phyloP scores from a whole-genome alignment of 2,888 invertebrate genomes.

The Cheilosia urbana region DNA sequence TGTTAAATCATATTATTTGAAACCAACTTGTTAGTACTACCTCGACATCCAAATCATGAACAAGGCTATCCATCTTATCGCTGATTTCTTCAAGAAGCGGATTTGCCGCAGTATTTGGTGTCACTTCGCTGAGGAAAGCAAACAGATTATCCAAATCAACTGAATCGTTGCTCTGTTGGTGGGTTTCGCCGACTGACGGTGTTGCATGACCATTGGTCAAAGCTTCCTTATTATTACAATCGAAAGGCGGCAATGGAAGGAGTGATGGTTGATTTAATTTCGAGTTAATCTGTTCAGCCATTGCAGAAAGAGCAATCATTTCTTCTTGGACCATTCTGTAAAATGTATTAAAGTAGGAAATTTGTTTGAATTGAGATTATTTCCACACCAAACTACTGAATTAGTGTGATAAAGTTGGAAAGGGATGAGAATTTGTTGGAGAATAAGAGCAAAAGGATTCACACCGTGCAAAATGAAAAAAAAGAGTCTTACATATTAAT shows the following conservation, averaged over 20 bases:
- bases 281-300: constrained; percentile 89
- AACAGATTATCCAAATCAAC: constrained; percentile 95
- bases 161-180: constrained; percentile 86
- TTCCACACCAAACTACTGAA: neutral
- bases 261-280: constrained; percentile 82
- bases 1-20: neutral
- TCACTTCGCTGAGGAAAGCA: constrained; percentile 93
- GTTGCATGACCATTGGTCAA: constrained; percentile 77
- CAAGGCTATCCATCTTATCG: constrained; percentile 92
- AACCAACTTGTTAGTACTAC: constrained; percentile 80
- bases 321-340: constrained; percentile 88
- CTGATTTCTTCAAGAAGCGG: constrained; percentile 92
- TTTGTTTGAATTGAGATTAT: too few species aligned
- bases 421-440: constrained; percentile 23
- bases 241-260: constrained; percentile 73
- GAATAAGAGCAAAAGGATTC: constrained; percentile 30
- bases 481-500: too few species aligned
- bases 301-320: constrained; percentile 88
- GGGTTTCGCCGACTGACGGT: constrained; percentile 77
- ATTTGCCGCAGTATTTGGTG: constrained; percentile 86
- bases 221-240: constrained; percentile 61
- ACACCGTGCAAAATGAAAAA: constrained; percentile 67
- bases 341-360: constrained; percentile 73
- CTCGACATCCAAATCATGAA: constrained; percentile 92
- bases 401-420: constrained; percentile 48